phyloP scores from a whole-genome alignment of 2,888 invertebrate species.

The Pollenia griseotomentosa region DNA sequence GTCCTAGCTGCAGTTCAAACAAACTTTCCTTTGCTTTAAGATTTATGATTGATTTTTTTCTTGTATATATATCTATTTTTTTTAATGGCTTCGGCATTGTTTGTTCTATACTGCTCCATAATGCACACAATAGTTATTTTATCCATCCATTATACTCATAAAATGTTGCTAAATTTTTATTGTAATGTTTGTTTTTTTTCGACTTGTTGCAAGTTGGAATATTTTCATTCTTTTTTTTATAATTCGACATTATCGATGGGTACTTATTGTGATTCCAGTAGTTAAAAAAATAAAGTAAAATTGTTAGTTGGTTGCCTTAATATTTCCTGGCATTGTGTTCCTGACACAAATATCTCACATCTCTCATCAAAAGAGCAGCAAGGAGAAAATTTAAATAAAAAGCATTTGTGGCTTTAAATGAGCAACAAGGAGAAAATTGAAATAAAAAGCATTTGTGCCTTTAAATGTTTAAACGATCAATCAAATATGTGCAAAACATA shows the following conservation, averaged over 20 bases:
- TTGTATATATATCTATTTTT: not conserved
- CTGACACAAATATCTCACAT: conserved; percentile 32
- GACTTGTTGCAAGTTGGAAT: not conserved
- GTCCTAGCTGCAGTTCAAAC: not conserved
- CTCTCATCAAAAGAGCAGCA: conserved; percentile 13
- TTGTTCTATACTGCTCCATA: not conserved
- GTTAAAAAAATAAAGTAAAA: conserved; percentile 5
- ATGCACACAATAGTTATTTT: conserved; percentile 30
- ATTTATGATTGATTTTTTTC: not conserved
- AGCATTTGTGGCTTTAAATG: no score
- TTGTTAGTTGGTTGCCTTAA: conserved; percentile 5
- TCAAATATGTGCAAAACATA: conserved; percentile 40
- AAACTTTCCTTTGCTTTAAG: not conserved
- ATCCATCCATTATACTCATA: not conserved
- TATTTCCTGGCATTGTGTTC: conserved; percentile 23
- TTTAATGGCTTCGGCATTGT: conserved; percentile 24
- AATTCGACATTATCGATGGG: conserved; percentile 1
- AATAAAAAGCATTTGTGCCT: conserved; percentile 53
- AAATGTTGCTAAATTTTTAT: conserved; percentile 2
- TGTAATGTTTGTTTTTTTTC: not conserved
- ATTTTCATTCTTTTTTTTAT: not conserved
- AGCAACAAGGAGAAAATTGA: not conserved
- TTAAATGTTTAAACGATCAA: conserved; percentile 60
- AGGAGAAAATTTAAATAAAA: conserved; percentile 5
- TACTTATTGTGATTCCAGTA: conserved; percentile 1